Percentiles rank a stretch among this genome's conserved stretches.
These are phyloP conservation scores for Ophion costatus DNA, from an alignment of 2,888 invertebrate species.

Conservation along the genomic window DNA sequence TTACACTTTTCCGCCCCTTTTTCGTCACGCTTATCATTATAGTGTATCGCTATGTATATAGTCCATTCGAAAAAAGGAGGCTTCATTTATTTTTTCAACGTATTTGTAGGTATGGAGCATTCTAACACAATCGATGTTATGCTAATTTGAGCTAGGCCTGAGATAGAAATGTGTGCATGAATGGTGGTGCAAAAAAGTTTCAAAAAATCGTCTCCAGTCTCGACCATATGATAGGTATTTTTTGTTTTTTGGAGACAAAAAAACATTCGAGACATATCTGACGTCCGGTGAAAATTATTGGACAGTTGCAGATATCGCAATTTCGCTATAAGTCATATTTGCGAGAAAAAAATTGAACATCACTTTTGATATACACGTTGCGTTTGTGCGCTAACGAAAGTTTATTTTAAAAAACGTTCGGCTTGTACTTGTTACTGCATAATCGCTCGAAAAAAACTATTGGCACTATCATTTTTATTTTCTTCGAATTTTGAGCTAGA, in stretches of 20 bases:
- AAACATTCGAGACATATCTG: background rate
- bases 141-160: constrained; percentile 63
- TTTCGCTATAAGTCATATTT: background rate
- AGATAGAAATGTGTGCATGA: constrained; percentile 46
- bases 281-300: background rate
- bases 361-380: background rate
- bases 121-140: constrained; percentile 56
- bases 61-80: constrained; percentile 40
- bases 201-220: background rate
- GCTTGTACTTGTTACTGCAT: background rate
- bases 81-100: constrained; percentile 32
- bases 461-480: background rate
- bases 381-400: background rate
- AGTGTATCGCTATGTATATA: constrained; percentile 38
- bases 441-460: background rate
- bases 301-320: background rate
- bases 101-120: constrained; percentile 51
- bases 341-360: background rate
- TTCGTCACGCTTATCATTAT: constrained; percentile 49
- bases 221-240: background rate
- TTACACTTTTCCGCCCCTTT: constrained; percentile 51
- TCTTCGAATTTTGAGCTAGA: background rate
- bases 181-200: background rate
- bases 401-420: background rate
- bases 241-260: background rate